These are phyloP conservation scores for Chionis minor DNA, from an alignment of 2,113 vertebrate genomes.

Conservation along the genomic window DNA sequence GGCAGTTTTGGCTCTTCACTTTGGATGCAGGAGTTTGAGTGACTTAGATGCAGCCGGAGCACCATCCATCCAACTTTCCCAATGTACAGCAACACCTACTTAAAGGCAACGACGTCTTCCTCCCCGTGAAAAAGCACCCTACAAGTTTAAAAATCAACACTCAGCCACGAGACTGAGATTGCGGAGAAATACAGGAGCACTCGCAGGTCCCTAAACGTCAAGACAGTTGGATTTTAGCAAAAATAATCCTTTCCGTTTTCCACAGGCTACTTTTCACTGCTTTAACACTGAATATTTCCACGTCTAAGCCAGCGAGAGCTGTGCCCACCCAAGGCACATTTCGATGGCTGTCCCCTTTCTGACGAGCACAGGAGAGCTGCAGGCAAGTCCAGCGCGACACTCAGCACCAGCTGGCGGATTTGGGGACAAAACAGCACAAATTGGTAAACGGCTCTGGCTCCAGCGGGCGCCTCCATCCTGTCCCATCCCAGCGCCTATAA, in stretches of 20 bases:
- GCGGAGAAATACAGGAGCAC: neutral
- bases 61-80: neutral
- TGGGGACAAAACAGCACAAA: slow-evolving; percentile 1
- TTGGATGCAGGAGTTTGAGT: neutral
- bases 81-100: neutral
- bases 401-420: accelerated
- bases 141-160: neutral
- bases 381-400: neutral
- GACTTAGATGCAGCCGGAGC: neutral
- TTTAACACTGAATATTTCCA: neutral
- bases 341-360: accelerated
- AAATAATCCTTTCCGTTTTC: neutral
- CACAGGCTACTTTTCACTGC: neutral
- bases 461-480: neutral
- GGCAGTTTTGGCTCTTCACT: neutral
- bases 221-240: neutral
- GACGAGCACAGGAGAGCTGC: neutral
- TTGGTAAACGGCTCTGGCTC: neutral
- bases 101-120: neutral
- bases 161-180: neutral
- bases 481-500: slow-evolving; percentile 73
- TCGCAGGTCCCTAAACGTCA: neutral
- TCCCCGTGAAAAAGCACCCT: neutral
- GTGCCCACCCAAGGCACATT: neutral
- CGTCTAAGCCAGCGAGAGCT: accelerated